Conservation (phyloP, 2,888 invertebrate species). For the Phrixothrix hirtus region DNA sequence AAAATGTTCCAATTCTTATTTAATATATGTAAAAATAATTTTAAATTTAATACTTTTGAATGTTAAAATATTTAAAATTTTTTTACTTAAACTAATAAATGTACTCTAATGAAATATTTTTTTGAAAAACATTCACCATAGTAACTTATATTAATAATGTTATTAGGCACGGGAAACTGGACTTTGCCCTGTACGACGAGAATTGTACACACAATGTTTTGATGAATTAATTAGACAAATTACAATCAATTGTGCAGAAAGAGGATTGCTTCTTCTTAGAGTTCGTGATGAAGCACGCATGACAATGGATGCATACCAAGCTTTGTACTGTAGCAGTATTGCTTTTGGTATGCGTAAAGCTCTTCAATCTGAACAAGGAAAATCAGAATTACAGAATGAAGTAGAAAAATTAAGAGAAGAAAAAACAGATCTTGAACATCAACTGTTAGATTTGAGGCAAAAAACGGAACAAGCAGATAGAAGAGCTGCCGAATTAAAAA, state of each 20-base stretch:
- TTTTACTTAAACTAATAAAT: too few species aligned
- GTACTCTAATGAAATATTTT: too few species aligned
- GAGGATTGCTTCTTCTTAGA: slow-evolving; percentile 88
- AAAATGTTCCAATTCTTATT: too few species aligned
- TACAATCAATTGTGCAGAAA: slow-evolving; percentile 95
- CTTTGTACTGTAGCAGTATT: slow-evolving; percentile 94
- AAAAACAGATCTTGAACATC: slow-evolving; percentile 67
- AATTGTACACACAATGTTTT: slow-evolving; percentile 95
- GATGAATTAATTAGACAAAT: slow-evolving; percentile 93
- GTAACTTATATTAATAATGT: too few species aligned
- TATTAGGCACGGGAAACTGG: slow-evolving; percentile 89
- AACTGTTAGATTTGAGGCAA: slow-evolving; percentile 64
- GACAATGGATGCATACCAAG: slow-evolving; percentile 96
- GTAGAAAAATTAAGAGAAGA: slow-evolving; percentile 72
- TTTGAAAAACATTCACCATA: too few species aligned
- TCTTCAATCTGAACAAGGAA: slow-evolving; percentile 90
- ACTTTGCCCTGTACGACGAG: slow-evolving; percentile 91
- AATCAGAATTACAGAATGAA: slow-evolving; percentile 76
- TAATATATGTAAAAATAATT: too few species aligned
- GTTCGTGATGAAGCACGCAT: slow-evolving; percentile 95
- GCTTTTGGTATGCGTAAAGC: slow-evolving; percentile 98
- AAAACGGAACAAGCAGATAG: slow-evolving; percentile 83
- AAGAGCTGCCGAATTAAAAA: slow-evolving; percentile 77
- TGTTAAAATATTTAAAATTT: too few species aligned
- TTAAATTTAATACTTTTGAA: too few species aligned